Evolutionary conservation across 2,888 invertebrate genomes (phyloP).

Genomic region (Rutpela maculata): DNA sequence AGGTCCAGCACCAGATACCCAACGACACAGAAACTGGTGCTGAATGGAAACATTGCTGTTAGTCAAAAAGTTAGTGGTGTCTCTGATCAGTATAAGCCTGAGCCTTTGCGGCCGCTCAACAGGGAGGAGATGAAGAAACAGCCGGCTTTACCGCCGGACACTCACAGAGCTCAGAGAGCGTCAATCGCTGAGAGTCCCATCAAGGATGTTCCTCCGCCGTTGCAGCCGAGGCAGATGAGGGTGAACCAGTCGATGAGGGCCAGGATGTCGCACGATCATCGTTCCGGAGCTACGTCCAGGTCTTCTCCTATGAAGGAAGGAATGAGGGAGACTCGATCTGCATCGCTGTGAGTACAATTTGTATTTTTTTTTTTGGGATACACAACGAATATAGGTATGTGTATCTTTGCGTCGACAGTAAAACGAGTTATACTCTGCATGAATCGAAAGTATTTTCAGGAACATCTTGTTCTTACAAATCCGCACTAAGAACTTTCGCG

Average conservation of each 20-base stretch:
- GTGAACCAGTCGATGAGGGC: conserved; percentile 71
- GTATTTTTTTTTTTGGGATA: no score
- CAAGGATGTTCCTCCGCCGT: conserved; percentile 68
- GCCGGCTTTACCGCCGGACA: conserved; percentile 40
- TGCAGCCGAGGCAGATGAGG: conserved; percentile 72
- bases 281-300: conserved; percentile 54
- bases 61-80: conserved; percentile 71
- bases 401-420: no score
- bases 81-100: conserved; percentile 69
- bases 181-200: conserved; percentile 68
- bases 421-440: no score
- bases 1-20: conserved; percentile 73
- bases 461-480: no score
- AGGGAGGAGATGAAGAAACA: conserved; percentile 53
- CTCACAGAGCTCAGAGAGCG: conserved; percentile 65
- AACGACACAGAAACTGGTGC: conserved; percentile 73
- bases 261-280: conserved; percentile 65
- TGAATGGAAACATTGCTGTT: conserved; percentile 73
- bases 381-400: no score
- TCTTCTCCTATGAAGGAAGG: conserved; percentile 65
- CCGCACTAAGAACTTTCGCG: no score
- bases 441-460: no score
- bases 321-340: conserved; percentile 61
- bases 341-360: conserved; percentile 68
- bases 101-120: conserved; percentile 67